phyloP scores from a whole-genome alignment of 1,140 invertebrate genomes.

The Bradysia coprophila region DNA sequence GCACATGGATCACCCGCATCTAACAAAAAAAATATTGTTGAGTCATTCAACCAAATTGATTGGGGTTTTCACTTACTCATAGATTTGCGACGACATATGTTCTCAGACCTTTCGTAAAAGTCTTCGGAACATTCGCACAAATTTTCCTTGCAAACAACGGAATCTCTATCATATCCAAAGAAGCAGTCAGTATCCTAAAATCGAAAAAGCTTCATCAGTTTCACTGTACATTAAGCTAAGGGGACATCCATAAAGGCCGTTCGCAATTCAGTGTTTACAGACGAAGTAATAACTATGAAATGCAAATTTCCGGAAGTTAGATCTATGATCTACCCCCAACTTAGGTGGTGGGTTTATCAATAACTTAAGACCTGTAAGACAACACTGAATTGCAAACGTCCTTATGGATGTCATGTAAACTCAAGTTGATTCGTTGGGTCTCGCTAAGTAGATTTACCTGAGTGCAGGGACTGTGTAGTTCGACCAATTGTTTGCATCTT shows the following conservation, averaged over 20 bases:
- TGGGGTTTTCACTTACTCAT: conserved; percentile 13
- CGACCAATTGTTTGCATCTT: conserved; percentile 18
- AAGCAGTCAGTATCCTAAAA: conserved; percentile 22
- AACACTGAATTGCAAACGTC: no score
- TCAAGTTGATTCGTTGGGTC: neutral
- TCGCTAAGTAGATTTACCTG: neutral
- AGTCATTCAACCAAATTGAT: neutral
- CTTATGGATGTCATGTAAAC: no score
- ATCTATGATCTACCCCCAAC: no score
- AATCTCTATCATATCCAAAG: conserved; percentile 22
- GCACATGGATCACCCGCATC: conserved; percentile 21
- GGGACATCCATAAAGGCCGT: no score
- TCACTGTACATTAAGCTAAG: no score
- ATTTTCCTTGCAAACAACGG: conserved; percentile 17
- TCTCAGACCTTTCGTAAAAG: conserved; percentile 23
- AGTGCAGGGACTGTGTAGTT: conserved; percentile 15
- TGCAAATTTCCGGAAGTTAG: no score
- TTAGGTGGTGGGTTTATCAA: no score
- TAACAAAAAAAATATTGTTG: neutral
- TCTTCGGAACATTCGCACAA: conserved; percentile 21
- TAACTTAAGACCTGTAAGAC: no score
- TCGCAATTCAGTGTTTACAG: conserved; percentile 1
- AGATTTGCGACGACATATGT: conserved; percentile 23
- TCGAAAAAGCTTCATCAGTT: no score
- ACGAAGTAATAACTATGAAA: neutral